Percentiles rank a stretch among this genome's conserved stretches.
Conservation (phyloP, 1,140 invertebrate genomes). For the Rhizoglyphus robini region DNA sequence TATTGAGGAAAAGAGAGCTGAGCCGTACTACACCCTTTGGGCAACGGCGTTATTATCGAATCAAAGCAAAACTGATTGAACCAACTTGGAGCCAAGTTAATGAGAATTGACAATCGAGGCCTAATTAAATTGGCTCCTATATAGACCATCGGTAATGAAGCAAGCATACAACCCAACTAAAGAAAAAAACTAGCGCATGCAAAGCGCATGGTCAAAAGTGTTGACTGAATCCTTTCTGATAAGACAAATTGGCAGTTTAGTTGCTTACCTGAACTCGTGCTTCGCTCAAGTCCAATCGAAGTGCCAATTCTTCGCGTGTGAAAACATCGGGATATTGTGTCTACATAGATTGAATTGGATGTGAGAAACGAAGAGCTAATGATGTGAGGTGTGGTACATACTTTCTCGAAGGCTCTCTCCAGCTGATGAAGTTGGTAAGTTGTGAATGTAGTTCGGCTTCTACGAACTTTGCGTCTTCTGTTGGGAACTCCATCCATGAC, state of each 20-base stretch:
- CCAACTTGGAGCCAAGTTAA: background rate
- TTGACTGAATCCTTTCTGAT: background rate
- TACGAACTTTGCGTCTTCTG: slow-evolving; percentile 65
- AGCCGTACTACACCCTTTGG: no score
- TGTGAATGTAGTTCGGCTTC: slow-evolving; percentile 96
- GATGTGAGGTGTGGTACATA: background rate
- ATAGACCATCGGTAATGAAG: no score
- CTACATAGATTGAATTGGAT: slow-evolving; percentile 21
- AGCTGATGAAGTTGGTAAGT: slow-evolving; percentile 81
- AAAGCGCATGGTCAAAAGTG: no score
- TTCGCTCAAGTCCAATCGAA: slow-evolving; percentile 93
- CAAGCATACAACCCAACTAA: no score
- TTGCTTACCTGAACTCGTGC: slow-evolving; percentile 81
- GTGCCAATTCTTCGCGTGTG: slow-evolving; percentile 78
- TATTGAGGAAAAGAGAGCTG: background rate
- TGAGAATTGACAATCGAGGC: slow-evolving; percentile 3
- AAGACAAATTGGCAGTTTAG: no score
- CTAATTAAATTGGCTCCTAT: background rate
- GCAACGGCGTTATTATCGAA: background rate
- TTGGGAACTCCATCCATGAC: background rate
- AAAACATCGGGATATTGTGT: slow-evolving; percentile 86
- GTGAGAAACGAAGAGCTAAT: background rate
- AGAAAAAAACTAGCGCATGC: no score
- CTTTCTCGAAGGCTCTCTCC: slow-evolving; percentile 42
- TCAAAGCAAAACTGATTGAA: slow-evolving; percentile 11